phyloP scores from a whole-genome alignment of 2,113 vertebrate species.

The Arenaria interpres region DNA sequence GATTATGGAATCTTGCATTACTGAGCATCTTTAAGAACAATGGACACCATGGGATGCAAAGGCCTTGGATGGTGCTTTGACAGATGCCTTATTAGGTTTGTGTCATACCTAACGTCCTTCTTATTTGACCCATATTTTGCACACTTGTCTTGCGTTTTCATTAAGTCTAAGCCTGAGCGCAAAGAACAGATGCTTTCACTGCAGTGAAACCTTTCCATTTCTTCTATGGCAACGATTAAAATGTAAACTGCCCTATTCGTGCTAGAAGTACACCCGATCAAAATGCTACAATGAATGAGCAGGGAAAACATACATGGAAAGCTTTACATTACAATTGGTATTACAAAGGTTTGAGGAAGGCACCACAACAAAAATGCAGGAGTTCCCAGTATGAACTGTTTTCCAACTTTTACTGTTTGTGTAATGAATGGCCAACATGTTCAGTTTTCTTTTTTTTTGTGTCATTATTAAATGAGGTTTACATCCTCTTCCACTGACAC shows the following conservation, averaged over 20 bases:
- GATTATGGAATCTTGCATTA: neutral
- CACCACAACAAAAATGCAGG: neutral
- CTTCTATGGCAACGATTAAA: neutral
- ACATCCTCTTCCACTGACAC: neutral
- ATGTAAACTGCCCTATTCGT: neutral
- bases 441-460: neutral
- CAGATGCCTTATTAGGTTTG: neutral
- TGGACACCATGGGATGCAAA: neutral
- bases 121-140: neutral
- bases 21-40: neutral
- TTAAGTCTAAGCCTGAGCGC: slow-evolving; percentile 43
- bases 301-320: neutral
- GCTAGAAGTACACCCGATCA: neutral
- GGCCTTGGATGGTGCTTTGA: neutral
- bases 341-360: neutral
- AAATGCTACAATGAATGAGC: neutral
- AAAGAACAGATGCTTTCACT: slow-evolving; percentile 23
- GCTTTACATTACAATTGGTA: neutral
- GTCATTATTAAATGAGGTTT: neutral
- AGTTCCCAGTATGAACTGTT: neutral
- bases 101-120: neutral
- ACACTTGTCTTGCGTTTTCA: slow-evolving; percentile 55
- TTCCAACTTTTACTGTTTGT: neutral
- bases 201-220: neutral
- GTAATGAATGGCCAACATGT: neutral